phyloP scores from a whole-genome alignment of 2,888 invertebrate species.

The Helobdella robusta region DNA sequence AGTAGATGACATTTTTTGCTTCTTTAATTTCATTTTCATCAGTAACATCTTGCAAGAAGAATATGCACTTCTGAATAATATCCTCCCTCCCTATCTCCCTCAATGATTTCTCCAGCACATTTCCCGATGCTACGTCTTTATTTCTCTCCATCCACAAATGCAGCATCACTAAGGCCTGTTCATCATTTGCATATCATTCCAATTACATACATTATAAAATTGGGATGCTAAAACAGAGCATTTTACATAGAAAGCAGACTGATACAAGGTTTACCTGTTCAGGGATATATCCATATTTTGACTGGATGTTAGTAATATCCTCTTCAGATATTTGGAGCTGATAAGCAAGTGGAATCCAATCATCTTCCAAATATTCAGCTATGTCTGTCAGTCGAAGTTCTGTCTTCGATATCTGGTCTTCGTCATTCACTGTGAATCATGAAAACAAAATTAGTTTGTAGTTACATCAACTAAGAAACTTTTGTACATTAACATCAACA shows the following conservation, averaged over 20 bases:
- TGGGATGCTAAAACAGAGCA: background rate
- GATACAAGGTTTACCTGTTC: constrained; percentile 65
- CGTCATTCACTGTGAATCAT: constrained; percentile 25
- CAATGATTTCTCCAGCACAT: constrained; percentile 29
- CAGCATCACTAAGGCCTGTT: constrained; percentile 73
- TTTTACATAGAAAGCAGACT: too few species aligned
- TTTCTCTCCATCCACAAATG: constrained; percentile 81
- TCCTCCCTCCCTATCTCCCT: constrained; percentile 33
- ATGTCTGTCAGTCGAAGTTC: constrained; percentile 78
- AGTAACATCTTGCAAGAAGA: constrained; percentile 53
- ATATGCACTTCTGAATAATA: constrained; percentile 33
- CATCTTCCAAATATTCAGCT: constrained; percentile 58
- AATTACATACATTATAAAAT: too few species aligned
- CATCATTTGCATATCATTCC: too few species aligned
- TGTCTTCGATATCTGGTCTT: constrained; percentile 61
- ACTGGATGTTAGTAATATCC: constrained; percentile 68
- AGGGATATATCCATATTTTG: constrained; percentile 70
- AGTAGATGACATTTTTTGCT: constrained; percentile 20
- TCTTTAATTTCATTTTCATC: constrained; percentile 24
- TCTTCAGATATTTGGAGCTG: constrained; percentile 76
- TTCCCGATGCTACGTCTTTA: constrained; percentile 44
- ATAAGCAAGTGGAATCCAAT: constrained; percentile 59
- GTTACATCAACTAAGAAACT: background rate
- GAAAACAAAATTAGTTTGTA: background rate
- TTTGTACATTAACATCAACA: background rate